Evolutionary conservation across 1,140 invertebrate species (phyloP).

Genomic region (Ips typographus): DNA sequence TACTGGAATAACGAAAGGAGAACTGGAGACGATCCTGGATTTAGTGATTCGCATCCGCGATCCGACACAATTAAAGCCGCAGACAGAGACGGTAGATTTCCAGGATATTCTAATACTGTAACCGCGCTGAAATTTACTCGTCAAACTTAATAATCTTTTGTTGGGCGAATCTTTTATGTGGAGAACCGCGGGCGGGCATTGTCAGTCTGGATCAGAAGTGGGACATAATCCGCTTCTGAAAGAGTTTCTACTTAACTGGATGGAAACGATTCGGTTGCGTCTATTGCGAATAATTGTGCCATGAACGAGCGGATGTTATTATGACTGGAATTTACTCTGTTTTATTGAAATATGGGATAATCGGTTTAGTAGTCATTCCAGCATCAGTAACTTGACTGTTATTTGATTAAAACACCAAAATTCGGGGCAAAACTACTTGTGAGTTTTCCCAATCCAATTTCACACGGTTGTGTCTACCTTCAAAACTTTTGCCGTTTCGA

Average conservation of each 20-base stretch:
- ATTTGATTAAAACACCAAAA: too few species aligned
- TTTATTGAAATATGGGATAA: conserved; percentile 1
- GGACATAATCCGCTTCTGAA: conserved; percentile 28
- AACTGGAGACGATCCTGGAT: background rate
- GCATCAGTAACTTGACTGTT: too few species aligned
- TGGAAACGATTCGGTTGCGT: conserved; percentile 17
- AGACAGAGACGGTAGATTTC: conserved; percentile 18
- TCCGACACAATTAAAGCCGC: conserved; percentile 26
- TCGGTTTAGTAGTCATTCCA: too few species aligned
- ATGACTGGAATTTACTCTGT: background rate
- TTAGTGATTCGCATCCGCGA: conserved; percentile 14
- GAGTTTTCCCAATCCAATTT: too few species aligned
- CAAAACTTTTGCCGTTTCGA: conserved; percentile 5
- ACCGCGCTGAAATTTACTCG: conserved; percentile 34
- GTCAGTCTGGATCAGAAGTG: conserved; percentile 25
- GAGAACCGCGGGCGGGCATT: conserved; percentile 30
- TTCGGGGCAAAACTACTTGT: too few species aligned
- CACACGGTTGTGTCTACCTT: conserved; percentile 4
- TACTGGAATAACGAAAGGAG: too few species aligned
- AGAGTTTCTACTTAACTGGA: conserved; percentile 30
- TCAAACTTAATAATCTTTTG: conserved; percentile 39
- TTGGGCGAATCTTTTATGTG: conserved; percentile 34
- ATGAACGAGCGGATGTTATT: conserved; percentile 8
- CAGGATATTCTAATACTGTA: conserved; percentile 29
- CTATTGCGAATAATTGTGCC: conserved; percentile 20